These are phyloP conservation scores for Caiman crocodilus DNA, from an alignment of 2,797 vertebrate genomes.

Conservation along the genomic window DNA sequence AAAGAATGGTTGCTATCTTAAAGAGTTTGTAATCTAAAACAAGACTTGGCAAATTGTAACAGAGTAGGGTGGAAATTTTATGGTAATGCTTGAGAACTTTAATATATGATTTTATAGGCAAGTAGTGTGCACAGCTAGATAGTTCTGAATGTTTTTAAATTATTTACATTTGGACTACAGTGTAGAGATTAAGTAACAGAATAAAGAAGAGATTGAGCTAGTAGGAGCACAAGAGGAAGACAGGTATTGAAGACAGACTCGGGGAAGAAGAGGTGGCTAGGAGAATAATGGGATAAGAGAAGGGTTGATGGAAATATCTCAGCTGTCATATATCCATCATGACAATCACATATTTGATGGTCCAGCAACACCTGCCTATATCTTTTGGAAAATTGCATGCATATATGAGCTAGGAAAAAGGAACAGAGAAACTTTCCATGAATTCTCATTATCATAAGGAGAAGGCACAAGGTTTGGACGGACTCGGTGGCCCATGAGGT, in stretches of 20 bases:
- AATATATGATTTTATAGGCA: conserved; percentile 56
- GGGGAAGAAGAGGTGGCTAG: not conserved
- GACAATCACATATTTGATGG: not conserved
- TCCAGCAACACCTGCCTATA: not conserved
- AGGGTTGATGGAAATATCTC: not conserved
- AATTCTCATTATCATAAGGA: not conserved
- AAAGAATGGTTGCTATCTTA: not conserved
- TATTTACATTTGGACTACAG: conserved; percentile 50
- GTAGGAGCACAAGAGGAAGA: not conserved
- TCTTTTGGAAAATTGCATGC: not conserved
- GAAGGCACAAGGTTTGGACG: not conserved
- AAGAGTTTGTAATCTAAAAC: not conserved
- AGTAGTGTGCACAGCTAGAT: conserved; percentile 69
- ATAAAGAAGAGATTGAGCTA: conserved; percentile 3
- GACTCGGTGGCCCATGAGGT: no score
- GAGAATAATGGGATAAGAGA: not conserved
- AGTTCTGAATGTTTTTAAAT: conserved; percentile 51
- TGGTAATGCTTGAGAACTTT: conserved; percentile 43
- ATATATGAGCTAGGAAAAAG: not conserved
- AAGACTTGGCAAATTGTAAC: not conserved
- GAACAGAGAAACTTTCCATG: not conserved
- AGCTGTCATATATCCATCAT: not conserved
- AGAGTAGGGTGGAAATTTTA: conserved; percentile 64
- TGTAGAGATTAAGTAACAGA: conserved; percentile 23
- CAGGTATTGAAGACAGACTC: not conserved